Conservation (phyloP, 2,888 invertebrate genomes). For the Sarcophaga carnaria region DNA sequence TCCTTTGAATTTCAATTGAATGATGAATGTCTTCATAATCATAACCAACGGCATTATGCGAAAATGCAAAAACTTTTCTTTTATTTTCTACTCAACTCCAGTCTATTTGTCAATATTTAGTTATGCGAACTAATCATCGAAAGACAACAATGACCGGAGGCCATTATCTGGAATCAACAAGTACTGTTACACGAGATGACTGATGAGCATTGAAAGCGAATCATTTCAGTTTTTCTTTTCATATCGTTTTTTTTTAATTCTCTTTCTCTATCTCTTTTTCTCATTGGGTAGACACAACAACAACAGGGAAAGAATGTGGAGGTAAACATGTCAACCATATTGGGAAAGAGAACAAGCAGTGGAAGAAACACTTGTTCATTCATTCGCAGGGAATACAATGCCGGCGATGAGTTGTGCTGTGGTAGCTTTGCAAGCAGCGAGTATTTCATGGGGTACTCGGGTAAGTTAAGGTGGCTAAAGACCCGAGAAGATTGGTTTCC, state of each 20-base stretch:
- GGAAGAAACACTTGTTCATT: not conserved
- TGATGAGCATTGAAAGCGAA: conserved; percentile 59
- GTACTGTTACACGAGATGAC: conserved; percentile 62
- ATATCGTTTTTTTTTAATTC: too few species aligned
- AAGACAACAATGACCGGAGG: conserved; percentile 53
- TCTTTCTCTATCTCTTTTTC: not conserved
- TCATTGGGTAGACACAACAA: not conserved
- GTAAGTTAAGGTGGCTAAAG: too few species aligned
- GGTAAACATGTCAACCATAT: conserved; percentile 47
- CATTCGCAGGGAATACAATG: not conserved
- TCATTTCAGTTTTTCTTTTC: conserved; percentile 33
- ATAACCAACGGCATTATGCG: conserved; percentile 11
- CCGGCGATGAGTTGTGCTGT: not conserved
- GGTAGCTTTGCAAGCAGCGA: too few species aligned
- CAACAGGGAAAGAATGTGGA: not conserved
- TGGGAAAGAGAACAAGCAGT: not conserved
- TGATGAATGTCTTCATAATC: conserved; percentile 60
- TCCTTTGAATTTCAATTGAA: conserved; percentile 14
- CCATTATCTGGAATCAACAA: conserved; percentile 55
- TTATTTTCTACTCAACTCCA: conserved; percentile 20
- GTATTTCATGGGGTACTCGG: too few species aligned
- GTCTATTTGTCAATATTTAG: conserved; percentile 59
- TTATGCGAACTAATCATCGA: conserved; percentile 22
- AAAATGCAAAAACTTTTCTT: conserved; percentile 44
- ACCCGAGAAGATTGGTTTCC: too few species aligned